A percentile compares a stretch with the other conserved stretches of the same genome.
Conservation (phyloP, 2,113 vertebrate species). For the Megalops atlanticus region DNA sequence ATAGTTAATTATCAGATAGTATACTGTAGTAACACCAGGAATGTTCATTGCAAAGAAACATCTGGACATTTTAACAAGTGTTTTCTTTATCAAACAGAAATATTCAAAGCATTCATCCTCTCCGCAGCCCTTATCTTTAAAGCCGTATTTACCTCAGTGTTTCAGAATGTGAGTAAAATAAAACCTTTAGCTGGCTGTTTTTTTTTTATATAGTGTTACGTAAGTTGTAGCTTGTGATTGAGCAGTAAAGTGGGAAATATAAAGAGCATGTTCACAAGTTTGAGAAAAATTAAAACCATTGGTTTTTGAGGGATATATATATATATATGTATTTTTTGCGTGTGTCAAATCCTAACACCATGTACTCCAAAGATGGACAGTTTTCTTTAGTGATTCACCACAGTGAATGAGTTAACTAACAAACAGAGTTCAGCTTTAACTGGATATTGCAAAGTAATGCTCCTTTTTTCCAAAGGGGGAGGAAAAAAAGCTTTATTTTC, state of each 20-base stretch:
- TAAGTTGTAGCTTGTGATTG: neutral
- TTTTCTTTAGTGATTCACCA: conserved; percentile 7
- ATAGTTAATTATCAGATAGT: neutral
- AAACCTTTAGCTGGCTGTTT: neutral
- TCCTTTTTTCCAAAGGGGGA: neutral
- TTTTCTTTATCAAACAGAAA: conserved; percentile 19
- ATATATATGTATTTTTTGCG: conserved; percentile 5
- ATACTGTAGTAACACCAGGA: neutral
- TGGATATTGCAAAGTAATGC: conserved; percentile 10
- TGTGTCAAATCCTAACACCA: neutral
- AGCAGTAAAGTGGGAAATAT: neutral
- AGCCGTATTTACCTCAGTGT: neutral
- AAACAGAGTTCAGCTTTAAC: conserved; percentile 19
- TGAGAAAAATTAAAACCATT: too few relatives aligned
- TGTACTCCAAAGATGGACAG: neutral
- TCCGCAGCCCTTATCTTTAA: neutral
- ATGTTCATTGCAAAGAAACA: neutral
- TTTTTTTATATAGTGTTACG: neutral
- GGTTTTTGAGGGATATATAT: neutral
- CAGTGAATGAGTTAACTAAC: conserved; percentile 18
- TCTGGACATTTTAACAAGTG: too few relatives aligned
- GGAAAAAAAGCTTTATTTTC: conserved; percentile 27
- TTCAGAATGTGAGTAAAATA: neutral
- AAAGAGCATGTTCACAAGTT: neutral
- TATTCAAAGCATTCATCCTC: neutral